These are phyloP conservation scores for Drosophila anceps DNA, from an alignment of 2,888 invertebrate genomes.

Conservation along the genomic window DNA sequence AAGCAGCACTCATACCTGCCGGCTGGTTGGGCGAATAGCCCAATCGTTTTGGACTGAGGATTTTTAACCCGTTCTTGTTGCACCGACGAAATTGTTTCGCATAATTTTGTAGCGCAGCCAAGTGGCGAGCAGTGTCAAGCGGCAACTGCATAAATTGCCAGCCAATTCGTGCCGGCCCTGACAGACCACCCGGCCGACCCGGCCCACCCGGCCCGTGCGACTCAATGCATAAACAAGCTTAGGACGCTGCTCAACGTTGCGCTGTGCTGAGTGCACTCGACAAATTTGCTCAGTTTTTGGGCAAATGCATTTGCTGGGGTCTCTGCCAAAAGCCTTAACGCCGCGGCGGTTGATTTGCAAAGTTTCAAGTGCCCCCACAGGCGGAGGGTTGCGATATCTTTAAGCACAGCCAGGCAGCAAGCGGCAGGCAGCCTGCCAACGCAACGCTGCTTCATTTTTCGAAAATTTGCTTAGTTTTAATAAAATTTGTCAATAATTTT, in stretches of 20 bases:
- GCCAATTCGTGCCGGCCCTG: slow-evolving; percentile 23
- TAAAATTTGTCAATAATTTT: slow-evolving; percentile 70
- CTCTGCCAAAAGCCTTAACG: slow-evolving; percentile 33
- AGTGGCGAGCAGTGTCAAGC: slow-evolving; percentile 76
- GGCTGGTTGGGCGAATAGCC: background rate
- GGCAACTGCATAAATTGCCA: slow-evolving; percentile 61
- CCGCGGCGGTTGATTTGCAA: slow-evolving; percentile 56
- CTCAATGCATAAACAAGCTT: slow-evolving; percentile 67
- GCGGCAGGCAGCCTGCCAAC: background rate
- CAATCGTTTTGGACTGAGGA: slow-evolving; percentile 24
- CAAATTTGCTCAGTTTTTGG: slow-evolving; percentile 72
- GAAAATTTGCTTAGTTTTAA: slow-evolving; percentile 59
- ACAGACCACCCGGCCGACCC: background rate
- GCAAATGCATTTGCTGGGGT: slow-evolving; percentile 42
- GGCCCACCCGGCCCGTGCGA: background rate
- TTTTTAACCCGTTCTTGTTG: slow-evolving; percentile 53
- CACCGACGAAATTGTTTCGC: slow-evolving; percentile 74
- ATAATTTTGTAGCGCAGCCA: slow-evolving; percentile 69
- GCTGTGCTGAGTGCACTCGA: slow-evolving; percentile 65
- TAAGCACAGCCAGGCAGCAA: slow-evolving; percentile 17
- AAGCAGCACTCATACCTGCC: slow-evolving; percentile 41
- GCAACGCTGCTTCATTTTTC: slow-evolving; percentile 29
- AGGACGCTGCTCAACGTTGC: slow-evolving; percentile 51
- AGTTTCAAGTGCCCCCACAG: slow-evolving; percentile 46
- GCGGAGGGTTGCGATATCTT: slow-evolving; percentile 9